Evolutionary conservation across 1,140 invertebrate genomes (phyloP).

Genomic region (Octopus sinensis): DNA sequence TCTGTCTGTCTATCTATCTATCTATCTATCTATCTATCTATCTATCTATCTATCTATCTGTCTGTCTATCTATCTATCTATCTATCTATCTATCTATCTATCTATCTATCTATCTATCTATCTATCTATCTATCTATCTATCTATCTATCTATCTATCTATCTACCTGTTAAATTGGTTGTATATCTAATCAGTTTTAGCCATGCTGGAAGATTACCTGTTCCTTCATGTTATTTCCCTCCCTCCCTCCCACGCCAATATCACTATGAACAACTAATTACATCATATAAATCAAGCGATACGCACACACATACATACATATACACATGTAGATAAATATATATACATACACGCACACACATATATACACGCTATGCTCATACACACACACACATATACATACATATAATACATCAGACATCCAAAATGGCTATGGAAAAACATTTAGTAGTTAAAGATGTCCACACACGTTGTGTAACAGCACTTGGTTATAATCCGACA

Average conservation of each 20-base stretch:
- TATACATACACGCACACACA: neutral
- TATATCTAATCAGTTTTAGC: too few relatives aligned
- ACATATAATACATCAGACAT: neutral
- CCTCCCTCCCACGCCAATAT: neutral
- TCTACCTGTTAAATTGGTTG: too few relatives aligned
- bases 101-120: too few relatives aligned
- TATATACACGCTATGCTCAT: neutral
- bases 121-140: too few relatives aligned
- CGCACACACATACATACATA: neutral
- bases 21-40: too few relatives aligned
- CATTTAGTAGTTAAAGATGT: constrained; percentile 51
- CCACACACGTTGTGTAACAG: constrained; percentile 52
- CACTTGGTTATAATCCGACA: constrained; percentile 52
- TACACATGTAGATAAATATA: neutral
- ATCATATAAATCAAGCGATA: neutral
- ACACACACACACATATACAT: neutral
- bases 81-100: too few relatives aligned
- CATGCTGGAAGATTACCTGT: too few relatives aligned
- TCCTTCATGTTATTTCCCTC: neutral
- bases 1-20: too few relatives aligned
- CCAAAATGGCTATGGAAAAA: constrained; percentile 56
- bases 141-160: too few relatives aligned
- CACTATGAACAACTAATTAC: neutral
- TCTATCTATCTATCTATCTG: too few relatives aligned
- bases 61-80: too few relatives aligned